Evolutionary conservation across 2,888 invertebrate species (phyloP).

Genomic region (Cistogaster globosa): DNA sequence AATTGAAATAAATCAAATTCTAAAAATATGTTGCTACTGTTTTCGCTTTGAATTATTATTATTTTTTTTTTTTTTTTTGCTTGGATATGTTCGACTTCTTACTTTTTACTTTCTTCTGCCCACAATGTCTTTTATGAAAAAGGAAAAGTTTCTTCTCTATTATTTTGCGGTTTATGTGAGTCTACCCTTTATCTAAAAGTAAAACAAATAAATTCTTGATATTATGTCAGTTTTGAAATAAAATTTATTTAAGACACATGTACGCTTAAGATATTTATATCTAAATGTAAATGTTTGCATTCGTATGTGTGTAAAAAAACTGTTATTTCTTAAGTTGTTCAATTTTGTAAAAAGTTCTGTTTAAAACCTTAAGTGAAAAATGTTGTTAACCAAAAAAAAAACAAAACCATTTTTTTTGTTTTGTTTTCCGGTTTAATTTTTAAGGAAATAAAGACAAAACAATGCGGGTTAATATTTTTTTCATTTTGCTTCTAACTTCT

Average conservation of each 20-base stretch:
- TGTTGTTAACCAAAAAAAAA: constrained; percentile 3
- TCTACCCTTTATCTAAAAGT: constrained; percentile 42
- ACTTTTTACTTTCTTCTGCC: neutral
- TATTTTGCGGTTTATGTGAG: constrained; percentile 33
- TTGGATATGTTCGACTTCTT: constrained; percentile 21
- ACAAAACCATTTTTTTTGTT: neutral
- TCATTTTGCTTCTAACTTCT: too few species aligned
- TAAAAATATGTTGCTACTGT: constrained; percentile 59
- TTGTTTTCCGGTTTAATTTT: neutral
- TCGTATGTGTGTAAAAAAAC: too few species aligned
- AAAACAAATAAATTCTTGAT: constrained; percentile 44
- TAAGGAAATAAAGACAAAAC: neutral
- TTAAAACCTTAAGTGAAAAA: constrained; percentile 23
- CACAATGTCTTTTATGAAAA: constrained; percentile 1
- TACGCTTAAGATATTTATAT: neutral
- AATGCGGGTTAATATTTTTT: neutral
- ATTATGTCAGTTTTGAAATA: constrained; percentile 37
- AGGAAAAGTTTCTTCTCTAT: constrained; percentile 12
- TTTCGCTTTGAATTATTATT: constrained; percentile 6
- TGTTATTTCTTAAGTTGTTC: constrained; percentile 20
- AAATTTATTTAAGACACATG: constrained; percentile 34
- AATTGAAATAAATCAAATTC: constrained; percentile 65
- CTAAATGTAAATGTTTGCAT: too few species aligned
- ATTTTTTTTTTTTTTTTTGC: too few species aligned
- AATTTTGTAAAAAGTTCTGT: constrained; percentile 22